Evolutionary conservation across 2,888 invertebrate genomes (phyloP), one percentile per base, ranked within the genome.

Genomic region (Agrotis clavis): DNA sequence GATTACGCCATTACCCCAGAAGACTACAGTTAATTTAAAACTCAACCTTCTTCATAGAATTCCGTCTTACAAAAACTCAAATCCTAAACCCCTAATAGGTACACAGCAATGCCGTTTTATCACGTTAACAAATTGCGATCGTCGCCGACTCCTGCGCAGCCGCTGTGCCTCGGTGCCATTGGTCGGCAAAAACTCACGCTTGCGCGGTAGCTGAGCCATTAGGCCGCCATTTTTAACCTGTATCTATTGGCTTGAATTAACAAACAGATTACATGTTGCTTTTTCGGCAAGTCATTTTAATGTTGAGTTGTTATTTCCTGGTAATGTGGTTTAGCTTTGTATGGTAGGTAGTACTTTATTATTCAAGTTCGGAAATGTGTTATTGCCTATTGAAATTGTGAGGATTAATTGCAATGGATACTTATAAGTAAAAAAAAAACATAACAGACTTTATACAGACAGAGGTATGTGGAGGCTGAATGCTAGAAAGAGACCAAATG

Each of bases 121-220:
- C 78, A 77, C 84, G 68, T 86, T 70, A 86, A 89, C 88, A 91
- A 90, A 90, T 90, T 89, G 86, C 84, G 71, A 79, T 69, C 76
- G 78, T 72, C 78, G 82, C 72, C 73, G 78, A 71, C 76, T 81
- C 71, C 63, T 73, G 74, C 81, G 76, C 72, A 60, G 64, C 72
- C 68, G 71, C 35, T 6, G 35, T 60, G 66, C 60, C 47, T 72
- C 72, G 72, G 72, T 79, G 82, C 84, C 81, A 86, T 88, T 87
- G 85, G 83, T 68, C 67, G 76, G 81, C 75, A 87, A 90, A 87
- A 89, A 89, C 79, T 53, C 67, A 78, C 76, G 79, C 77, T 78
- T 81, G 86, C 85, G 79, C 86, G 83, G 85, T 83, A 88, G 87
- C 83, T 67, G 64, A 74, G 76, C 81, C 82, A 85, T 86, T 84